Percentiles rank a stretch among this genome's conserved stretches.
Evolutionary conservation across 2,797 vertebrate species (phyloP).

Genomic region (Poeciliopsis paucimaculata): DNA sequence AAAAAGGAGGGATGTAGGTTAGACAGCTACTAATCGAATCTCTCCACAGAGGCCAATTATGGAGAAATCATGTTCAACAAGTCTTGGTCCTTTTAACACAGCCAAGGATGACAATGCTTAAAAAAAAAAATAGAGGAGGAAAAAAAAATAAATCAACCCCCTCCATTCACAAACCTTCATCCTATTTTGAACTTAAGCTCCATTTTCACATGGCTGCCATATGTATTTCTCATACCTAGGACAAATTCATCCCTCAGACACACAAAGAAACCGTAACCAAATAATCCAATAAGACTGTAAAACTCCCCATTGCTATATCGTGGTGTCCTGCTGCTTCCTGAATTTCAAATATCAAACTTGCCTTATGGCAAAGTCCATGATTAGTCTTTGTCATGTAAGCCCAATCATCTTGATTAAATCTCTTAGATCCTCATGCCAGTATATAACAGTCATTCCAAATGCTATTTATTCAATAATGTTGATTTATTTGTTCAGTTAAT

Average conservation of each 20-base stretch:
- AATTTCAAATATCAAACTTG: conserved; percentile 33
- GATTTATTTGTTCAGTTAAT: conserved; percentile 3
- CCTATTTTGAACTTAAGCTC: conserved; percentile 30
- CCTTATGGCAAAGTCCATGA: conserved; percentile 41
- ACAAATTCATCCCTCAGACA: conserved; percentile 34
- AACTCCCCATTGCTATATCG: conserved; percentile 22
- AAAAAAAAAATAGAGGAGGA: neutral
- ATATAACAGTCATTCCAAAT: neutral
- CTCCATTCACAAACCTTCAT: conserved; percentile 17
- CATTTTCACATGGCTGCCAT: conserved; percentile 27
- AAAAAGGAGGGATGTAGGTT: conserved; percentile 33
- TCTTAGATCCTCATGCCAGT: conserved; percentile 16
- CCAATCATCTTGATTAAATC: conserved; percentile 19
- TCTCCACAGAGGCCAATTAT: conserved; percentile 46
- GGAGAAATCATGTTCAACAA: conserved; percentile 31
- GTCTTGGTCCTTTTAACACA: conserved; percentile 36
- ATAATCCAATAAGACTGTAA: conserved; percentile 45
- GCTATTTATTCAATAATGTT: neutral
- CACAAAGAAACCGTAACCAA: conserved; percentile 30
- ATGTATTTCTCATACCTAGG: conserved; percentile 25
- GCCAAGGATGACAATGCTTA: conserved; percentile 6
- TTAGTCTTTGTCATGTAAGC: conserved; percentile 29
- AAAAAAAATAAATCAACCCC: conserved; percentile 3
- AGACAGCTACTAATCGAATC: conserved; percentile 42
- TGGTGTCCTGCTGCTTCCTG: conserved; percentile 35